A percentile compares a stretch with the other conserved stretches of the same genome.
Conservation (phyloP, 1,140 invertebrate genomes). For the Orius insidiosus region DNA sequence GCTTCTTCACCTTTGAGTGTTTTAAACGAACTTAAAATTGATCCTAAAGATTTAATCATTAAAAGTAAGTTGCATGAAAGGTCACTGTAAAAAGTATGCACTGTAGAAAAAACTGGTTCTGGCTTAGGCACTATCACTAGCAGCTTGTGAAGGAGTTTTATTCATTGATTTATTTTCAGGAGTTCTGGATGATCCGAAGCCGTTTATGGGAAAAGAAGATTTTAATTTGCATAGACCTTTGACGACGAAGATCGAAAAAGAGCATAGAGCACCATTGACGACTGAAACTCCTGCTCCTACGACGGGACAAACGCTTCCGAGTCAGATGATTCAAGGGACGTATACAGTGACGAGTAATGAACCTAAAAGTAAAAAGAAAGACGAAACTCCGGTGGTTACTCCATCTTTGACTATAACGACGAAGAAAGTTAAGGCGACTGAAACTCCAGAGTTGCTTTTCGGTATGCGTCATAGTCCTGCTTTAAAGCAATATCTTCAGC, state of each 20-base stretch:
- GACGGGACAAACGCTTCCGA: constrained; percentile 21
- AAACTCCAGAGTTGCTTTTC: constrained; percentile 5
- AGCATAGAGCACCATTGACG: background rate
- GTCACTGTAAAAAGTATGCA: background rate
- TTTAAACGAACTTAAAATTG: constrained; percentile 42
- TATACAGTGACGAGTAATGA: constrained; percentile 42
- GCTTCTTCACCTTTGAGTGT: constrained; percentile 37
- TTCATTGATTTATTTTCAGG: constrained; percentile 19
- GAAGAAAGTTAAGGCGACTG: background rate
- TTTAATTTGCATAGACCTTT: no score
- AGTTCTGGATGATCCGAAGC: constrained; percentile 8
- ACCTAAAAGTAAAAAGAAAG: constrained; percentile 34
- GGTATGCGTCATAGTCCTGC: constrained; percentile 17
- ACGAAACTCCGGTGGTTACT: constrained; percentile 3
- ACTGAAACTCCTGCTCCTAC: background rate
- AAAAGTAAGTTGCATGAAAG: constrained; percentile 32
- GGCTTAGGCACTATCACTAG: no score
- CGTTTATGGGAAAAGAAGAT: constrained; percentile 7
- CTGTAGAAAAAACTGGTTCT: background rate
- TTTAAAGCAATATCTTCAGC: constrained; percentile 13
- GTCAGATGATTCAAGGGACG: constrained; percentile 36
- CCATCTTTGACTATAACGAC: constrained; percentile 3
- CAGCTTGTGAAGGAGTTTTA: no score
- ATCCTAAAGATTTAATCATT: constrained; percentile 40
- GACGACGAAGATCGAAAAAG: background rate